A percentile compares a stretch with the other conserved stretches of the same genome.
phyloP scores from a whole-genome alignment of 2,113 vertebrate species.

The Ailurus styani region DNA sequence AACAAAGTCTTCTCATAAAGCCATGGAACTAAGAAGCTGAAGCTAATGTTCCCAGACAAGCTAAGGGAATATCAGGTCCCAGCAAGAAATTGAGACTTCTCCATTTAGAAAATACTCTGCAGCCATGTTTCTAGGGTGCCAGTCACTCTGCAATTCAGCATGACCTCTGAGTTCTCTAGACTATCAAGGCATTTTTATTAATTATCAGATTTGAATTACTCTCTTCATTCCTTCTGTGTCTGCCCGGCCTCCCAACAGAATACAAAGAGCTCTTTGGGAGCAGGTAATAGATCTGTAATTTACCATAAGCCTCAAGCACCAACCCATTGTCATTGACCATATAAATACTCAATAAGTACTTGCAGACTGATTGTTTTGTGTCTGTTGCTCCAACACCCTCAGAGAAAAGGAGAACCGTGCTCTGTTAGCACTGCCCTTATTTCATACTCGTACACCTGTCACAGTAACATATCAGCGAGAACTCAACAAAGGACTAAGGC shows the following conservation, averaged over 20 bases:
- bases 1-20: constrained; percentile 6
- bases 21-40: neutral
- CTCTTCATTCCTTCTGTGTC: neutral
- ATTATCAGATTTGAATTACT: neutral
- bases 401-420: neutral
- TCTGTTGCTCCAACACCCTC: neutral
- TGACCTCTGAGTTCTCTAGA: neutral
- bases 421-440: neutral
- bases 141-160: neutral
- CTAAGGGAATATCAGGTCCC: neutral
- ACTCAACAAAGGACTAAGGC: neutral
- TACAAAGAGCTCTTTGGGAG: neutral
- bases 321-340: neutral
- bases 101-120: neutral
- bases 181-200: neutral
- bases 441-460: neutral
- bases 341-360: neutral
- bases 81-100: neutral
- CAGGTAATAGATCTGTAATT: neutral
- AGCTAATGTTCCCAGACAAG: neutral
- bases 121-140: neutral
- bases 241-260: neutral
- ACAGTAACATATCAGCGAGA: neutral
- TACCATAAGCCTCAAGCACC: neutral
- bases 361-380: neutral